Conservation (phyloP, 2,113 vertebrate species). For the Caranx ignobilis region DNA sequence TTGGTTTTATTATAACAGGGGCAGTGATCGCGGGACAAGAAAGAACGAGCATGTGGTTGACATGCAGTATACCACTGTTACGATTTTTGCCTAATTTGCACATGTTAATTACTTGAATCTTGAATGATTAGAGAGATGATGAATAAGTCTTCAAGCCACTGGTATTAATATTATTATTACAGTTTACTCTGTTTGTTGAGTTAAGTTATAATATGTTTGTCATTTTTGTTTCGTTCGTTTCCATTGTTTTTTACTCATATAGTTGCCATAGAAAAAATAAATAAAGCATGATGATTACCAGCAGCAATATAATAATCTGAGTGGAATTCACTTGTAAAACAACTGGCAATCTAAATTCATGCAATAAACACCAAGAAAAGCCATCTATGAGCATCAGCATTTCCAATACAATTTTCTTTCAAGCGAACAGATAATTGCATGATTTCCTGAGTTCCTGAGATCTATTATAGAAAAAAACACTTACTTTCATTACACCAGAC, state of each 20-base stretch:
- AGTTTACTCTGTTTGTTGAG: no score
- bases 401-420: constrained; percentile 42
- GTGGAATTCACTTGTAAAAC: constrained; percentile 15
- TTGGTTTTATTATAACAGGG: no score
- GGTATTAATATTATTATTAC: not conserved
- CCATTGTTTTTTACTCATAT: not conserved
- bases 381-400: constrained; percentile 43
- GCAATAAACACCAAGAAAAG: constrained; percentile 54
- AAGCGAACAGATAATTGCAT: constrained; percentile 63
- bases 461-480: constrained; percentile 64
- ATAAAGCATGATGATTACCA: constrained; percentile 14
- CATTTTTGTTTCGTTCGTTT: not conserved
- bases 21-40: no score
- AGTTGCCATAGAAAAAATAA: not conserved
- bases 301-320: constrained; percentile 28
- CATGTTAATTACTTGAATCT: no score
- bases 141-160: no score
- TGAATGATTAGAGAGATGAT: no score
- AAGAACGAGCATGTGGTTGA: no score
- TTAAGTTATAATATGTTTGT: no score
- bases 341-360: constrained; percentile 32
- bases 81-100: no score
- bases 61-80: no score
- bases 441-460: constrained; percentile 54
- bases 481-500: constrained; percentile 72